phyloP scores from a whole-genome alignment of 1,140 invertebrate genomes.

The Babylonia areolata region DNA sequence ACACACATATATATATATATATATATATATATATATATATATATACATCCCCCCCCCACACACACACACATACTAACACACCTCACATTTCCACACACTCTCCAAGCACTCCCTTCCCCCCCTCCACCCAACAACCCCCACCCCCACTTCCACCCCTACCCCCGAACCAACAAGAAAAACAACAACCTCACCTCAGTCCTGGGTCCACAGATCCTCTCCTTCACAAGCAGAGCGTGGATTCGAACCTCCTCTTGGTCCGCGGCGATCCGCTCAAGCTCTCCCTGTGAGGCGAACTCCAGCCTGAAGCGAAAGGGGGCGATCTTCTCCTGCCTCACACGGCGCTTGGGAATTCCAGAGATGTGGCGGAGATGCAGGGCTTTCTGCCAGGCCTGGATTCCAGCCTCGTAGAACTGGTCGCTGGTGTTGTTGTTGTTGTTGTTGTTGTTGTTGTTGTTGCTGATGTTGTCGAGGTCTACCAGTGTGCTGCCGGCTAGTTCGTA shows the following conservation, averaged over 20 bases:
- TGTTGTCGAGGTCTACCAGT: not conserved
- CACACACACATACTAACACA: too few species aligned
- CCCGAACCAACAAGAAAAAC: not conserved
- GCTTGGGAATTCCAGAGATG: not conserved
- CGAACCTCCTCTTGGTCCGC: not conserved
- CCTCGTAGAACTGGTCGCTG: not conserved
- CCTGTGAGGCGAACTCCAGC: not conserved
- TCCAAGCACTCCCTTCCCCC: too few species aligned
- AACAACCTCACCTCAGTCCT: not conserved
- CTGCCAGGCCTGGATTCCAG: not conserved
- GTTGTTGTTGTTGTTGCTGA: not conserved
- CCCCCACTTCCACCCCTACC: too few species aligned
- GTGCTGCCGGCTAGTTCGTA: not conserved
- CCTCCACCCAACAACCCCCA: too few species aligned
- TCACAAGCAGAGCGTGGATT: conserved; percentile 3
- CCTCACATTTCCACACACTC: too few species aligned
- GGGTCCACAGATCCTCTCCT: not conserved
- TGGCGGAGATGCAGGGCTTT: not conserved
- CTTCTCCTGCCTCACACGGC: not conserved
- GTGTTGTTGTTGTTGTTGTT: not conserved
- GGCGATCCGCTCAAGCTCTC: not conserved
- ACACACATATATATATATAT: too few species aligned
- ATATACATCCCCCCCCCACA: too few species aligned
- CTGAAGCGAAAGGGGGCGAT: not conserved
- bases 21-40: too few species aligned